Evolutionary conservation across 2,888 invertebrate genomes (phyloP), one percentile per base, ranked within the genome.

Genomic region (Cheilosia vernalis): DNA sequence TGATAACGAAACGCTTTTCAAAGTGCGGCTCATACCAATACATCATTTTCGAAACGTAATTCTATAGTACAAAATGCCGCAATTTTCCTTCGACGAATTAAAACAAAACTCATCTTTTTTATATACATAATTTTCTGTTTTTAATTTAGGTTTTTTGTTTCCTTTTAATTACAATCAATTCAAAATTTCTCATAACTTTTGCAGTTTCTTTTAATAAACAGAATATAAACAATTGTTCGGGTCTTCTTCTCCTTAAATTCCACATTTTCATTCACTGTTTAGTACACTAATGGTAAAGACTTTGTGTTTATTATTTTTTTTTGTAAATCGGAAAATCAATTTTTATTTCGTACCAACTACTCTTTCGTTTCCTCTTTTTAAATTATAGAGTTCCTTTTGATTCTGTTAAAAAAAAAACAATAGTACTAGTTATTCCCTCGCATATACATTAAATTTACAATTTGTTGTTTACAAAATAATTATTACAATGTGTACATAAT

Each of bases 201-300:
- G 60, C 40, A 74, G 24, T 77, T 77, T 63, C 44, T 86, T 81
- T 72, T 73, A 61, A 73, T 82, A 78, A 82, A 86, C 82, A 82
- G 82, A 82, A 86, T 86, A 86, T 86, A 82, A 86, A 82, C 82
- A 86, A 82, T 82, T 86, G 86, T 84, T 84, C 83, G 83, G 73
- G 69, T 84, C 63, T 79, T 83, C 61, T 78, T 55, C 70, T 69
- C 7, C 27, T 27, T 47, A 44, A 42, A 42, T 47, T 73, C 44
- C 58, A 79, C 37, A 51, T 53, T 77, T 76, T 79, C 53, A 69
- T 76, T 66, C 64, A 64, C 60, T 73, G 67, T 73, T 70, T 83
- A 24, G 70, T 66, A 82, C 70, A 60, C 70, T 82, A 82, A 64
- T 82, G 76, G 69, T 82, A 76, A 76, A 81, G 69, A 76, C 63